Base-by-base conservation (phyloP, 2,888 invertebrate species). In the Tillus elongatus region DNA sequence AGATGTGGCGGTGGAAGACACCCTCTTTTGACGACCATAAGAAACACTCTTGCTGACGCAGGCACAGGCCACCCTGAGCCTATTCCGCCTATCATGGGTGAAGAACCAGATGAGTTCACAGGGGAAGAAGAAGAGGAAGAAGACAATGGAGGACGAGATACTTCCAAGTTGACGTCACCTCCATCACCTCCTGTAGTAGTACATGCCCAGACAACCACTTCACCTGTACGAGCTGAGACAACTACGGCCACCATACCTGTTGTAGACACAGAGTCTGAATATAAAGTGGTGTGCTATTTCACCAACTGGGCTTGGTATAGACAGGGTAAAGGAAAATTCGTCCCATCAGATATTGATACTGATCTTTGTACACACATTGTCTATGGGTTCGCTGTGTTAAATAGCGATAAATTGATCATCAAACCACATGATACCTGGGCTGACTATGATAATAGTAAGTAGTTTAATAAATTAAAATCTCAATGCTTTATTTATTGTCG, bases 231-330 rank as follows among this genome's bases (percentile, higher is more conserved):
- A 38, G 40, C 42, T 6, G 47, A 49, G 36, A 57, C 59, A 19
- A 13, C 43, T 24, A 42, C 49, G 4, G 41, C 45, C 10, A 34
- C 46, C n/a, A 12, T 37, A 24, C 33, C 54, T 4, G 14, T 54
- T 15, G 54, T 59, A 3, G 55, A 62, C 39, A 40, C 42, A 8
- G 47, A 49, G 36, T 57, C 59, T 3, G 52, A 54, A 30, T 88
- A 73, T 54, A 90, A 88, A 68, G 79, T 90, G 1, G 80, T 91
- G 3, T 91, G 91, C 54, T 91, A 91, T 58, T 91, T 89, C 60
- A 90, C 90, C 0, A 91, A 91, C 57, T 92, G 91, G 91, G 88
- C 91, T 14, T 91, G 89, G 88, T 91, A 91, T 64, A 78, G 89
- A 46, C 86, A 85, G 52, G 82, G 80, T 1, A 71, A 76, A 39